Evolutionary conservation across 2,888 invertebrate species (phyloP).

Genomic region (Gnatocerus cornutus): DNA sequence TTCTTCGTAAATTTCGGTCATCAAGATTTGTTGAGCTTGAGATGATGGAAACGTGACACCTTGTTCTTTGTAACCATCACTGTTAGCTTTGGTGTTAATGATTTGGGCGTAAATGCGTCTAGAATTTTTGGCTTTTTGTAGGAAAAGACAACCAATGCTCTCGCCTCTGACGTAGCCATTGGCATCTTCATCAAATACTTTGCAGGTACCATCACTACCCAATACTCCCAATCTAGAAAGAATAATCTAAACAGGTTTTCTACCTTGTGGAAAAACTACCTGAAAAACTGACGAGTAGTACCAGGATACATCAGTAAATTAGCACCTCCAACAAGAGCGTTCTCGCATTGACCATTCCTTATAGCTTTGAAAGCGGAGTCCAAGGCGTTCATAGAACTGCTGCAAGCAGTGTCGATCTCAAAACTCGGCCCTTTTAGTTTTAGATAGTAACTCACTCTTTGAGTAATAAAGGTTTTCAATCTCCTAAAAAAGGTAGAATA

Average conservation of each 20-base stretch:
- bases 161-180: constrained; percentile 90
- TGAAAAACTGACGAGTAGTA: constrained; percentile 87
- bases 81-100: constrained; percentile 62
- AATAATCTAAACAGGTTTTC: background rate
- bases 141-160: constrained; percentile 79
- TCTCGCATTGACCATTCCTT: constrained; percentile 85
- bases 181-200: constrained; percentile 89
- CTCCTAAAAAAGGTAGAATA: constrained; percentile 78
- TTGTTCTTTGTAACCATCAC: constrained; percentile 64
- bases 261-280: constrained; percentile 65
- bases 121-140: constrained; percentile 78
- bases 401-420: constrained; percentile 92
- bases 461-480: constrained; percentile 79
- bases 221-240: constrained; percentile 81
- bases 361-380: constrained; percentile 86
- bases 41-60: constrained; percentile 65
- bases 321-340: too few species aligned
- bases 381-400: constrained; percentile 88
- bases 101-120: constrained; percentile 72
- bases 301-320: constrained; percentile 88
- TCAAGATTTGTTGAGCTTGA: constrained; percentile 75
- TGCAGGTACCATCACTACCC: too few species aligned
- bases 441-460: constrained; percentile 89
- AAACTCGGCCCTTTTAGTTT: constrained; percentile 93
- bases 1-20: constrained; percentile 78